Conservation (phyloP, 2,888 invertebrate species). For the Hymenopus coronatus region DNA sequence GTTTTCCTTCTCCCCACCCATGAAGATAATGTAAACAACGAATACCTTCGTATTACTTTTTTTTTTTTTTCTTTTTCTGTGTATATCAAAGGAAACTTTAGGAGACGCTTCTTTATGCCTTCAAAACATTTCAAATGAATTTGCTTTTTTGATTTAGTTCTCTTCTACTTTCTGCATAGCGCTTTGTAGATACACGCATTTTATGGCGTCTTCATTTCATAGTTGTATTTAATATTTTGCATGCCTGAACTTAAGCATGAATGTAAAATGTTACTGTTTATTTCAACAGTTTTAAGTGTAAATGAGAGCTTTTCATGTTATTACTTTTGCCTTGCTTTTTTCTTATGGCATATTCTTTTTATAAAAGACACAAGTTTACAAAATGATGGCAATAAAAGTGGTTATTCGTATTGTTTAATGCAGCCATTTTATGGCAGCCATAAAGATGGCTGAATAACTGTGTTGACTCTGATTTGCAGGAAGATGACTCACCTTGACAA, state of each 20-base stretch:
- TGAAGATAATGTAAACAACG: neutral
- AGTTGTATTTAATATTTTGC: neutral
- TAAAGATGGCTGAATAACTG: neutral
- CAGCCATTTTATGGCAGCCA: neutral
- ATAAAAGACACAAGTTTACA: neutral
- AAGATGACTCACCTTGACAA: constrained; percentile 24
- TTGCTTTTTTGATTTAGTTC: neutral
- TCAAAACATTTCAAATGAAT: neutral
- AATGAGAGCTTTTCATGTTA: neutral
- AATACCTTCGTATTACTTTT: neutral
- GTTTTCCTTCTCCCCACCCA: neutral
- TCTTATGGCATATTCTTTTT: no score
- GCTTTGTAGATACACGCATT: neutral
- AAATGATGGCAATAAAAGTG: neutral
- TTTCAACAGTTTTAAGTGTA: neutral
- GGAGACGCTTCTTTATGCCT: neutral
- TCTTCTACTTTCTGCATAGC: neutral
- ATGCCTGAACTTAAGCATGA: neutral
- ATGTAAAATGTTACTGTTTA: neutral
- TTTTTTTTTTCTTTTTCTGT: neutral
- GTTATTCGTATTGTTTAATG: neutral
- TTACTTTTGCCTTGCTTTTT: neutral
- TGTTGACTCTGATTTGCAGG: constrained; percentile 16
- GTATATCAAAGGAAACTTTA: neutral
- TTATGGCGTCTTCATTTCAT: neutral